Evolutionary conservation across 2,113 vertebrate species (phyloP), one percentile per base, ranked within the genome.

Genomic region (Dicerorhinus sumatrensis): DNA sequence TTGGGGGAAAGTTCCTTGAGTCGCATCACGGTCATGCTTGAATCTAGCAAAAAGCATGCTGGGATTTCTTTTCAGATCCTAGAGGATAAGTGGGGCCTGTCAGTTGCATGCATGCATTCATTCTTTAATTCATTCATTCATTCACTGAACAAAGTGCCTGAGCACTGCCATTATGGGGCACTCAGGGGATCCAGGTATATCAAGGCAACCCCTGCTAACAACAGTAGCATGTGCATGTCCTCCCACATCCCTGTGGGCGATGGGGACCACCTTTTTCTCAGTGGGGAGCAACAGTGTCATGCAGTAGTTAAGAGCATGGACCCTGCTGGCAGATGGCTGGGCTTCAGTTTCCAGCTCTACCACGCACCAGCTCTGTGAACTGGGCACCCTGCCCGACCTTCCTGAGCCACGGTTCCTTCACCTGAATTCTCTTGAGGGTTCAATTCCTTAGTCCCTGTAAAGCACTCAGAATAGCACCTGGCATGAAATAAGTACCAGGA

Each of bases 161-260:
- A 65, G 31, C 5, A 21, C 51, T 36, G 46, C 88, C 12, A 11
- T 58, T 42, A 8, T 1, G 27, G 39, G 36, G 18, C 48, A 56
- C 63, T 77, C 63, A n/a, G 14, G 54, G 10, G 31, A 51, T 62
- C n/a, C 42, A 62, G 25, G 42, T 56, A 6, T 20, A 54, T 36
- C 3, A 54, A 48, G 48, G 56, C 11, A 36, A 56, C 0, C 7
- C 21, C 10, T 77, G 25, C 29, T n/a, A 17, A 46, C 46, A 46
- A 11, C 1, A 69, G 39, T 4, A 36, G 23, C 63, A 27, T 1
- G 0, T 2, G 2, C 3, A 20, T 31, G 21, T 69, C 33, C 21
- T 56, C 62, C 54, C 51, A 31, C 3, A 2, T 36, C 65, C 70
- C 14, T 63, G 3, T 21, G 31, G 27, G 33, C 75, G 21, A 4